Percentiles rank a stretch among this genome's conserved stretches.
These are phyloP conservation scores for Drosophila anomelani DNA, from an alignment of 2,888 invertebrate genomes.

Conservation along the genomic window DNA sequence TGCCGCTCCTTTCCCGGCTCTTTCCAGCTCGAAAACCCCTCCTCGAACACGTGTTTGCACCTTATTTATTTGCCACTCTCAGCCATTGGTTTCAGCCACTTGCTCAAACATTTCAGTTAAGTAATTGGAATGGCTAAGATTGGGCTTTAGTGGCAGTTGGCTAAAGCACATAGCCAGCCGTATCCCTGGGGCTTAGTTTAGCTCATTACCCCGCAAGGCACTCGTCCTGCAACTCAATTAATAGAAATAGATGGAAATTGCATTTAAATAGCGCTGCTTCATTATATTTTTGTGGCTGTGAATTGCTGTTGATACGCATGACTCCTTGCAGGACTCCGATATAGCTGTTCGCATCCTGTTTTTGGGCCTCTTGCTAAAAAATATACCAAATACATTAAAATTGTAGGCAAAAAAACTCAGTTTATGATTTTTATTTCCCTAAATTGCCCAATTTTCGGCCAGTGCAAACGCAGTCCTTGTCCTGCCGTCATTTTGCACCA, in stretches of 20 bases:
- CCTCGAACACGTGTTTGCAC: conserved; percentile 59
- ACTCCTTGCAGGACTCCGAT: conserved; percentile 5
- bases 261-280: conserved; percentile 55
- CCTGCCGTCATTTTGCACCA: conserved; percentile 13
- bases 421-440: background rate
- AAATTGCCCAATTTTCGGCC: background rate
- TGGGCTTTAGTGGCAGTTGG: conserved; percentile 33
- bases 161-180: conserved; percentile 25
- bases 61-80: conserved; percentile 57
- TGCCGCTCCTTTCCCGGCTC: background rate
- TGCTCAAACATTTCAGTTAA: conserved; percentile 66
- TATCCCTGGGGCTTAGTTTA: conserved; percentile 51
- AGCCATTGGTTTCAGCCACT: conserved; percentile 54
- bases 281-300: background rate
- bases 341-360: background rate
- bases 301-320: conserved; percentile 3
- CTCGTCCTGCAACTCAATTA: conserved; percentile 67
- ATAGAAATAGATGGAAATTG: conserved; percentile 69
- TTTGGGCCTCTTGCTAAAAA: background rate
- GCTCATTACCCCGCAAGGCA: conserved; percentile 38
- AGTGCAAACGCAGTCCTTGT: background rate
- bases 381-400: background rate
- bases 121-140: conserved; percentile 69
- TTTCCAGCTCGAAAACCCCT: background rate
- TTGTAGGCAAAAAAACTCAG: background rate